Evolutionary conservation across 2,797 vertebrate species (phyloP).

Genomic region (Columba guinea): DNA sequence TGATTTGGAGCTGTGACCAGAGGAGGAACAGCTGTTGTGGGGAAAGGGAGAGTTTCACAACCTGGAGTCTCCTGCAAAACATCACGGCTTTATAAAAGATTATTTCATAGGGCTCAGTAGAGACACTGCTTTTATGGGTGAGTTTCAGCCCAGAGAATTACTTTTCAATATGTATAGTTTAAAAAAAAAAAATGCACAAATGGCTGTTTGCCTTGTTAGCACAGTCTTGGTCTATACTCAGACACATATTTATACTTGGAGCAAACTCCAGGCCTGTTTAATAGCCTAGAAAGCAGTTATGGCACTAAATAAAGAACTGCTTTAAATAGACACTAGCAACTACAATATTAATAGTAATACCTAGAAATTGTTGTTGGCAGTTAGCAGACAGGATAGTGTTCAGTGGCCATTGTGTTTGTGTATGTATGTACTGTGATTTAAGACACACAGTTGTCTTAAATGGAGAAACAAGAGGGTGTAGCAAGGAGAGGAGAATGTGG

Average conservation of each 20-base stretch:
- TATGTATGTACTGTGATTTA: background rate
- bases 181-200: background rate
- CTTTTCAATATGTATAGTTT: background rate
- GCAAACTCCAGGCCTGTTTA: background rate
- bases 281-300: background rate
- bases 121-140: background rate
- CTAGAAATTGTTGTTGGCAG: background rate
- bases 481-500: background rate
- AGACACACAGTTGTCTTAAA: background rate
- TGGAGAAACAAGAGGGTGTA: background rate
- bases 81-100: background rate
- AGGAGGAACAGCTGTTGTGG: background rate
- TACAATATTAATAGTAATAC: background rate
- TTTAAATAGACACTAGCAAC: background rate
- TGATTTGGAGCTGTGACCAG: background rate
- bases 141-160: background rate
- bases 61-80: background rate
- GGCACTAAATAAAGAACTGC: background rate
- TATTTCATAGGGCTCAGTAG: background rate
- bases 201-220: background rate
- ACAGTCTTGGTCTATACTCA: background rate
- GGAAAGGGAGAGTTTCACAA: background rate
- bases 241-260: background rate
- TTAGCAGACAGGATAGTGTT: fast-evolving
- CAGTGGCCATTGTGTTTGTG: background rate